phyloP scores from a whole-genome alignment of 2,888 invertebrate genomes.

The Deilephila porcellus region DNA sequence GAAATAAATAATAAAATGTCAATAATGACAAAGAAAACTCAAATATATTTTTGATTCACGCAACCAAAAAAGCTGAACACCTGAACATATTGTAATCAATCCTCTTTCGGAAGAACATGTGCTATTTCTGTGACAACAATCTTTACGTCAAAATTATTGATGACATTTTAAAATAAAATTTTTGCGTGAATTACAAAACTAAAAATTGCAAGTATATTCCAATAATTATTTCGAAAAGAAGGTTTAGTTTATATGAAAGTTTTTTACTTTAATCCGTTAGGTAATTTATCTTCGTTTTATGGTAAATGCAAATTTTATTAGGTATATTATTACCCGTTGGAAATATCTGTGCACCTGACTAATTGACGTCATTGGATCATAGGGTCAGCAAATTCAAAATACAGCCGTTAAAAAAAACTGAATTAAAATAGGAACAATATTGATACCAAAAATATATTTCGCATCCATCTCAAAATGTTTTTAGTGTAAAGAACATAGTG shows the following conservation, averaged over 20 bases:
- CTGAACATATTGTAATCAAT: background rate
- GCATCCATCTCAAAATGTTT: too few relatives aligned
- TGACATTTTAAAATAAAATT: slow-evolving; percentile 20
- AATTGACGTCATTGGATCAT: too few relatives aligned
- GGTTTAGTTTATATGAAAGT: background rate
- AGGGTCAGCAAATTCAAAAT: too few relatives aligned
- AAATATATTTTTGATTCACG: background rate
- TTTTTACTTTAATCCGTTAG: background rate
- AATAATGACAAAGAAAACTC: background rate
- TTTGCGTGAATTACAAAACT: background rate
- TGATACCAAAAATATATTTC: too few relatives aligned
- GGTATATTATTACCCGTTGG: too few relatives aligned
- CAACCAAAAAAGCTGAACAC: background rate
- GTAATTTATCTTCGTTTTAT: too few relatives aligned
- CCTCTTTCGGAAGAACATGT: background rate
- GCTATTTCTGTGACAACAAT: background rate
- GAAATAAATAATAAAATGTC: background rate
- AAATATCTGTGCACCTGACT: too few relatives aligned
- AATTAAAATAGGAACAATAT: too few relatives aligned
- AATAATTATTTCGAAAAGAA: background rate
- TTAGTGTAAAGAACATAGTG: too few relatives aligned
- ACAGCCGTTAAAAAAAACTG: too few relatives aligned
- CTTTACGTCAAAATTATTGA: background rate
- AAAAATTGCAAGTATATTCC: slow-evolving; percentile 25
- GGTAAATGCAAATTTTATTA: too few relatives aligned